Percentiles rank a stretch among this genome's conserved stretches.
phyloP scores from a whole-genome alignment of 2,113 vertebrate species.

The Dicrurus megarhynchus region DNA sequence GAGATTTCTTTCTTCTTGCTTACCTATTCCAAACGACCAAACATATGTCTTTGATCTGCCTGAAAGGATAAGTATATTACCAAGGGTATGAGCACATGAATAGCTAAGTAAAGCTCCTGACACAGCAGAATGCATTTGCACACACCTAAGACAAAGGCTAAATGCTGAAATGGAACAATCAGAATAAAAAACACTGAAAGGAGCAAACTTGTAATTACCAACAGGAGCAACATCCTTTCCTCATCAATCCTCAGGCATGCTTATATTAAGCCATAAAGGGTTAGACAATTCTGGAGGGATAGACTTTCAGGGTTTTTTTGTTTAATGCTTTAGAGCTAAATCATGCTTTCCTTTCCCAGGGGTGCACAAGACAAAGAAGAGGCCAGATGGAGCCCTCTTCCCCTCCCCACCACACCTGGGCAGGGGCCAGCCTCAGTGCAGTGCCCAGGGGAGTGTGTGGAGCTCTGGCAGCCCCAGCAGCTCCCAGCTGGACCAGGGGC shows the following conservation, averaged over 20 bases:
- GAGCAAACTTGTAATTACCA: slow-evolving; percentile 39
- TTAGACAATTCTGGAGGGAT: not conserved
- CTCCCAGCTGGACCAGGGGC: not conserved
- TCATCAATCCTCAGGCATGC: slow-evolving; percentile 27
- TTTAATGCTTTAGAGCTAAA: slow-evolving; percentile 25
- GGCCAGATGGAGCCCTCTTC: slow-evolving; percentile 26
- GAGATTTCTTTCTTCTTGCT: not conserved
- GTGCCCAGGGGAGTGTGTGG: not conserved
- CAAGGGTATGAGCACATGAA: slow-evolving; percentile 26
- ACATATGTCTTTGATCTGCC: slow-evolving; percentile 53
- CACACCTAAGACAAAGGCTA: not conserved
- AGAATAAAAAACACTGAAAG: slow-evolving; percentile 34
- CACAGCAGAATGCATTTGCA: slow-evolving; percentile 9
- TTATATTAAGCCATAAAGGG: slow-evolving; percentile 18
- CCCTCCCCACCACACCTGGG: slow-evolving; percentile 30
- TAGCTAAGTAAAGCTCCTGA: slow-evolving; percentile 19
- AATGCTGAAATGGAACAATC: not conserved
- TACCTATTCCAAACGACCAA: slow-evolving; percentile 25
- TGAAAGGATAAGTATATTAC: slow-evolving; percentile 32
- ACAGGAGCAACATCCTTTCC: slow-evolving; percentile 24
- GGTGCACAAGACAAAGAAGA: slow-evolving; percentile 37
- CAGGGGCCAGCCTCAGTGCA: not conserved
- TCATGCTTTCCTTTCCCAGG: slow-evolving; percentile 27
- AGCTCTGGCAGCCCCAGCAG: not conserved
- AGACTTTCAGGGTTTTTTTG: not conserved